Base-by-base conservation (phyloP, 2,113 vertebrate species). In the Neogale vison region DNA sequence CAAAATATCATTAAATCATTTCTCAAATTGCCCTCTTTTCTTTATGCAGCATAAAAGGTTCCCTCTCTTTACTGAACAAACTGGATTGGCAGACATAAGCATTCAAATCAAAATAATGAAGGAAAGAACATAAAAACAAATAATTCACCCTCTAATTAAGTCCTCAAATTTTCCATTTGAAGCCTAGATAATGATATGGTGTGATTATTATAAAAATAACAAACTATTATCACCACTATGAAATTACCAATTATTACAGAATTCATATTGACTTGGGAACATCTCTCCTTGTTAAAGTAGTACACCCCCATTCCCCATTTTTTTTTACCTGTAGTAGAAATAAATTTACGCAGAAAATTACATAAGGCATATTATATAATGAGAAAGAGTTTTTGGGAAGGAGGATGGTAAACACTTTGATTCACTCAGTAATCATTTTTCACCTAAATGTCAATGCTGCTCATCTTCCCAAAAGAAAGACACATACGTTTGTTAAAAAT, bases 131-230 rank as follows among this genome's bases (percentile, higher is more conserved):
- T 92, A 86, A 76, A 69, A 95, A 87, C 85, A 96, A 96, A 95
- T 95, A 97, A 80, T 20, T 88, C 69, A 59, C 34, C 31, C 72
- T 59, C 50, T 91, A 92, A 95, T 94, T 92, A 93, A 93, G 61
- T 74, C n/a, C 84, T 96, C 67, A 80, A 2, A 83, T 18, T 82
- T 76, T 84, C 88, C 47, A 93, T 94, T 92, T 96, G 94, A 93
- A 97, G 93, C 55, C 69, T 36, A 76, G 90, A 96, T 84, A 98
- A 97, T 79, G 42, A 63, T 96, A 71, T 82, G 26, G 69, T 94
- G 2, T 94, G 90, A 96, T 95, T 83, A 93, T 63, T 97, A 97
- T 95, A 96, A 97, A 98, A 97, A 96, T 95, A 97, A 93, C 95
- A 96, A 95, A 93, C 96, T 95, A 47, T 96, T 95, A 98, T 90